These are phyloP conservation scores for Ennomos erosarius DNA, from an alignment of 2,888 invertebrate species.

Conservation along the genomic window DNA sequence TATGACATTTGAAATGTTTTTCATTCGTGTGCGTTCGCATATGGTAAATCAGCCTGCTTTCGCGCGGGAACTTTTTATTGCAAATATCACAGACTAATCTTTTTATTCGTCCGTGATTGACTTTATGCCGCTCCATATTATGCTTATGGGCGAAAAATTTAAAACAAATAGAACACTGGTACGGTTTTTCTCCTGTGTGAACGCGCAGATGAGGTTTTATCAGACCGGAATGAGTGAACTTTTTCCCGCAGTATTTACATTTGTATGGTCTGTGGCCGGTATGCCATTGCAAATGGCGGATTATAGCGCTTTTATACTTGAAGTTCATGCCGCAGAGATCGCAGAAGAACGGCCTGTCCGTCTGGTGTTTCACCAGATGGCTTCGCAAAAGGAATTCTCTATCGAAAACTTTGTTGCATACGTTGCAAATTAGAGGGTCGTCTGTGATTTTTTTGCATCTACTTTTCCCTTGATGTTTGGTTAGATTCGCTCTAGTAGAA, in stretches of 20 bases:
- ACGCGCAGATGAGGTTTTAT: conserved; percentile 59
- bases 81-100: conserved; percentile 65
- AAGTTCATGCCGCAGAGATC: conserved; percentile 47
- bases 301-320: conserved; percentile 63
- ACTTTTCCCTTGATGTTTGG: conserved; percentile 41
- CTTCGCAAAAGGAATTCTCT: conserved; percentile 45
- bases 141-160: conserved; percentile 66
- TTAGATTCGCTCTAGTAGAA: conserved; percentile 45
- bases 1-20: conserved; percentile 61
- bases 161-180: conserved; percentile 38
- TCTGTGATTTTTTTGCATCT: conserved; percentile 35
- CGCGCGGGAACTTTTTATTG: conserved; percentile 64
- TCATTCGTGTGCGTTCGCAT: conserved; percentile 64
- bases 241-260: conserved; percentile 58
- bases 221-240: conserved; percentile 57
- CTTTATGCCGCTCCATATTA: conserved; percentile 63
- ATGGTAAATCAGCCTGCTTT: conserved; percentile 67
- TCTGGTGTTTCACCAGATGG: conserved; percentile 46
- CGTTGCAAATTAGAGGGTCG: conserved; percentile 35
- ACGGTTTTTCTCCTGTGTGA: conserved; percentile 47
- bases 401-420: conserved; percentile 47
- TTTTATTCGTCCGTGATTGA: conserved; percentile 59
- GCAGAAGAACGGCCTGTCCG: conserved; percentile 31
- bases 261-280: conserved; percentile 49
- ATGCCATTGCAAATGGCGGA: conserved; percentile 60